Percentiles rank a stretch among this genome's conserved stretches.
These are phyloP conservation scores for Dasyurus viverrinus DNA, from an alignment of 2,113 vertebrate species.

Conservation along the genomic window DNA sequence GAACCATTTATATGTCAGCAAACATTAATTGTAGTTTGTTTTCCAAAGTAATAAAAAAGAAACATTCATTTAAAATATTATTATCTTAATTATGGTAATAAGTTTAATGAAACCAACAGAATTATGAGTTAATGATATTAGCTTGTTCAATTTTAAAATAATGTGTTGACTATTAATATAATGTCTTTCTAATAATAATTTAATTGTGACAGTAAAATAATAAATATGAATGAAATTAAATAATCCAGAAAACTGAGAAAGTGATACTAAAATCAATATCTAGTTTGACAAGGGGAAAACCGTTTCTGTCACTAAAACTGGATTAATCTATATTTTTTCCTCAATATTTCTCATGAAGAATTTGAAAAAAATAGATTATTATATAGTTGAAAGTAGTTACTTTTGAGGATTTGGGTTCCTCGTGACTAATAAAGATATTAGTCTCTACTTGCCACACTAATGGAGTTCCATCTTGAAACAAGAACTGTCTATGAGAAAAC, in stretches of 20 bases:
- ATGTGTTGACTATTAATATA: constrained; percentile 68
- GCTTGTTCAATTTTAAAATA: constrained; percentile 70
- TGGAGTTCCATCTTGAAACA: neutral
- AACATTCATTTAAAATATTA: constrained; percentile 77
- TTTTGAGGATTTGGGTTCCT: neutral
- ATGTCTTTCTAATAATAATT: constrained; percentile 56
- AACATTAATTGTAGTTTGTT: constrained; percentile 78
- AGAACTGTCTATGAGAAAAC: neutral
- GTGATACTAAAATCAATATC: constrained; percentile 39
- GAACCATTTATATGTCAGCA: constrained; percentile 61
- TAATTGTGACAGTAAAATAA: constrained; percentile 59
- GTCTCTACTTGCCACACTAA: constrained; percentile 11
- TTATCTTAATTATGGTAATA: constrained; percentile 82
- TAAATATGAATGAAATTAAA: constrained; percentile 49
- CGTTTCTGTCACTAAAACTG: constrained; percentile 13
- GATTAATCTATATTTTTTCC: constrained; percentile 58
- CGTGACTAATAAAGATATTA: neutral
- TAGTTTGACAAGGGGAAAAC: constrained; percentile 43
- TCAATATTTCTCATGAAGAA: constrained; percentile 68
- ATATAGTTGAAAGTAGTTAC: neutral
- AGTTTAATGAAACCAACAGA: constrained; percentile 76
- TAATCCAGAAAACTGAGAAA: neutral
- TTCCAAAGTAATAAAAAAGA: constrained; percentile 74
- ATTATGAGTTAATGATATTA: constrained; percentile 75
- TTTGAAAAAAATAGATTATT: constrained; percentile 70